Evolutionary conservation across 2,888 invertebrate species (phyloP).

Genomic region (Meghimatium bilineatum): DNA sequence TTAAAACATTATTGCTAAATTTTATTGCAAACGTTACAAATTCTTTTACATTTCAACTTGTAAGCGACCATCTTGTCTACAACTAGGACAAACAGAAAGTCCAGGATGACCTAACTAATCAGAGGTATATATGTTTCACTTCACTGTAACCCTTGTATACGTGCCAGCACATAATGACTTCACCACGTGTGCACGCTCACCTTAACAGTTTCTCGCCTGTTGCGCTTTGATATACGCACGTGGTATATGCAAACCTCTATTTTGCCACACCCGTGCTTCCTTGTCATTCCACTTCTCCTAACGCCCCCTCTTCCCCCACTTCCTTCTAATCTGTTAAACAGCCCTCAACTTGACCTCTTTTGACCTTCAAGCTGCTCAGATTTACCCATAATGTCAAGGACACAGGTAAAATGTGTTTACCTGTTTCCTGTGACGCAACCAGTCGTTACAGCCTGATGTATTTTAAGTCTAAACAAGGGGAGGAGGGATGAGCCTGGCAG

Average conservation of each 20-base stretch:
- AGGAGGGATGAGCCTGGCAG: neutral
- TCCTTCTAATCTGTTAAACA: constrained; percentile 32
- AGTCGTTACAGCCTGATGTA: constrained; percentile 23
- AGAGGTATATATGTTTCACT: neutral
- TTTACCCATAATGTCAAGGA: constrained; percentile 36
- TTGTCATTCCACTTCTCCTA: neutral
- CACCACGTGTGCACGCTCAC: neutral
- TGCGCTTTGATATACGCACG: constrained; percentile 8
- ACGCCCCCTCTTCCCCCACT: neutral
- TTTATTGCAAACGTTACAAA: neutral
- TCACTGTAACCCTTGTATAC: neutral
- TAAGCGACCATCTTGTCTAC: neutral
- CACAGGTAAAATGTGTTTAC: constrained; percentile 47
- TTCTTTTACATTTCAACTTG: neutral
- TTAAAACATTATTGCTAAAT: too few species aligned
- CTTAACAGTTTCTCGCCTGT: constrained; percentile 13
- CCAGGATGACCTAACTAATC: constrained; percentile 6
- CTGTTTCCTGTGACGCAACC: constrained; percentile 42
- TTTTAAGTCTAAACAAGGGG: constrained; percentile 1
- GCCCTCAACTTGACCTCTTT: constrained; percentile 13
- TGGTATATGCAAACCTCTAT: constrained; percentile 6
- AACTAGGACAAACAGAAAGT: neutral
- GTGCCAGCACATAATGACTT: neutral
- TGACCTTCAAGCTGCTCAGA: constrained; percentile 31
- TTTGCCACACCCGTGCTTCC: constrained; percentile 10